Percentiles rank a stretch among this genome's conserved stretches.
phyloP scores from a whole-genome alignment of 2,888 invertebrate species.

The Cordilura impudica region DNA sequence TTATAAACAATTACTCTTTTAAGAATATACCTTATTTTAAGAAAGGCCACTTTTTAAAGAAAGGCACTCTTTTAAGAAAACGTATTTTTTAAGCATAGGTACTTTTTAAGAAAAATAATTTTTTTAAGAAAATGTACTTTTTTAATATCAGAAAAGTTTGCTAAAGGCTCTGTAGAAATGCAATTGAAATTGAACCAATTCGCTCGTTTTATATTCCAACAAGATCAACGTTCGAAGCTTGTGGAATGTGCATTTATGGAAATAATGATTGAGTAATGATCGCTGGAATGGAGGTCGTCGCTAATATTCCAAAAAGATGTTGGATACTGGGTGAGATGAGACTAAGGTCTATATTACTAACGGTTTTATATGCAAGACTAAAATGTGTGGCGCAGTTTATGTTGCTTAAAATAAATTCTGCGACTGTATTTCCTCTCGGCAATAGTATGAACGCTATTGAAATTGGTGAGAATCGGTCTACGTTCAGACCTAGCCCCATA shows the following conservation, averaged over 20 bases:
- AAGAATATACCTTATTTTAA: too few species aligned
- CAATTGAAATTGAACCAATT: constrained; percentile 10
- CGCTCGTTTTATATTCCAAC: constrained; percentile 26
- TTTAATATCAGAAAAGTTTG: too few species aligned
- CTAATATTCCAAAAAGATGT: constrained; percentile 17
- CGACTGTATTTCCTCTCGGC: constrained; percentile 7
- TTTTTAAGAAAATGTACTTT: too few species aligned
- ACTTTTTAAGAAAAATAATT: too few species aligned
- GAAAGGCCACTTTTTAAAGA: too few species aligned
- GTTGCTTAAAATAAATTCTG: constrained; percentile 9
- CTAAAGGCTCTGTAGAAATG: too few species aligned
- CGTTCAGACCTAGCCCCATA: too few species aligned
- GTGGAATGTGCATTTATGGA: not conserved
- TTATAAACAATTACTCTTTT: too few species aligned
- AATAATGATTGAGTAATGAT: constrained; percentile 9
- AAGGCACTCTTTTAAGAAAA: too few species aligned
- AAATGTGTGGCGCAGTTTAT: constrained; percentile 12
- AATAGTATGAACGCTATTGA: too few species aligned
- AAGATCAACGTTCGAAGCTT: constrained; percentile 21
- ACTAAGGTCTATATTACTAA: constrained; percentile 21
- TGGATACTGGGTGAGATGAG: constrained; percentile 13
- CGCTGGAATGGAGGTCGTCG: constrained; percentile 22
- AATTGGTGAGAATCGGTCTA: too few species aligned
- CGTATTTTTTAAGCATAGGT: too few species aligned
- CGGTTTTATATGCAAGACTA: constrained; percentile 11